Evolutionary conservation across 2,113 vertebrate genomes (phyloP), one percentile per base, ranked within the genome.

Genomic region (Seriola aureovittata): DNA sequence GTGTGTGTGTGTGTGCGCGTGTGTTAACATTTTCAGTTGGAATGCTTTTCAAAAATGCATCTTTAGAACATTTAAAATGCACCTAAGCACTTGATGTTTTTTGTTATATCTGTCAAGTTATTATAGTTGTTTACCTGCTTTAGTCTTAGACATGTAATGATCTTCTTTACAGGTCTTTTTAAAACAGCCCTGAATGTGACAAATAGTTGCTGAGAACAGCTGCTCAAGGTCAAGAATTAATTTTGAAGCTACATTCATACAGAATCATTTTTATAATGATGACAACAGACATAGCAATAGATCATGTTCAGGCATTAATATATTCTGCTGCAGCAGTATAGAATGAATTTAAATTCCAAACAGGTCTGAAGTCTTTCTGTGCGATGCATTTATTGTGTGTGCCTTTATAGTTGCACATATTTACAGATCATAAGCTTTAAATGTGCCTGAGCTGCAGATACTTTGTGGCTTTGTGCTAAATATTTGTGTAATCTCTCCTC

Each of bases 401-500:
- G 8, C 1, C 23, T 0, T 9, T 7, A 58, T 21, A 54, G 6
- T 69, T 50, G 21, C 29, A 63, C 4, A 34, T 34, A n/a, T 36
- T 32, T 48, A 66, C 59, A 63, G 3, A 4, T 73, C 23, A 59
- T 13, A 11, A 36, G 25, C 23, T n/a, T 74, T 59, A 3, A 36
- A 36, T 60, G 14, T 57, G 25, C 16, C 23, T 19, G 36, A 34
- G n/a, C 62, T 9, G 16, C 32, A 23, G 54, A 32, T n/a, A 21
- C 32, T 64, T 25, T 40, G 42, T 29, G 57, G 36, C 52, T 62
- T 76, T 52, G 13, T 60, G n/a, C 13, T 65, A 63, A 60, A 12
- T 71, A 55, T 82, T 38, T 75, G 5, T 63, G 8, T 81, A 44
- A 80, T 75, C 63, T 77, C 74, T 88, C 32, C 29, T 71, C 62